phyloP scores from a whole-genome alignment of 2,113 vertebrate genomes.

The Ceratotherium simum region DNA sequence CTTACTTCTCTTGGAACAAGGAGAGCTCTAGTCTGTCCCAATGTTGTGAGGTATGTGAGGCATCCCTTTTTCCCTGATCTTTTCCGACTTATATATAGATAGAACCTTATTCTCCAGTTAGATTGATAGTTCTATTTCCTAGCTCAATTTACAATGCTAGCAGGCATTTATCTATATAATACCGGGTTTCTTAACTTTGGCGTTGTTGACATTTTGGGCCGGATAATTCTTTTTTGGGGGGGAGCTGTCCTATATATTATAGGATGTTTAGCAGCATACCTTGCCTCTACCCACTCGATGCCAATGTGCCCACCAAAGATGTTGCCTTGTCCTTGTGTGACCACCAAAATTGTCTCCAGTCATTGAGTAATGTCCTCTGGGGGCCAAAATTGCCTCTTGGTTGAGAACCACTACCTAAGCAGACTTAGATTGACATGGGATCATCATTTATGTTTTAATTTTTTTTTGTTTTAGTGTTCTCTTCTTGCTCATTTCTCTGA shows the following conservation, averaged over 20 bases:
- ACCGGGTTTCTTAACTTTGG: not conserved
- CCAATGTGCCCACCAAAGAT: not conserved
- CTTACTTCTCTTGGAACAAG: not conserved
- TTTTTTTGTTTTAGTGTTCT: not conserved
- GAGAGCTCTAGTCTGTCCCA: not conserved
- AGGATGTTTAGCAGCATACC: not conserved
- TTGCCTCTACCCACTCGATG: not conserved
- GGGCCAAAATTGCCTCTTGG: not conserved
- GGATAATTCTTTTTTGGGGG: not conserved
- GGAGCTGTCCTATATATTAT: not conserved
- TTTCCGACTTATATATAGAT: not conserved
- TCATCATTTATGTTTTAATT: not conserved
- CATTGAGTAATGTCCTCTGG: not conserved
- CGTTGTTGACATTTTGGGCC: not conserved
- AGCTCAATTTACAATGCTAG: not conserved
- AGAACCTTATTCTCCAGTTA: conserved; percentile 28
- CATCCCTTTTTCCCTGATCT: not conserved
- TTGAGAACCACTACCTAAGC: not conserved
- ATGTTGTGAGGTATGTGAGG: not conserved
- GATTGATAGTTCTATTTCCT: not conserved
- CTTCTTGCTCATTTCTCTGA: not conserved
- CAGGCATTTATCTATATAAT: not conserved
- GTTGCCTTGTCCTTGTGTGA: not conserved
- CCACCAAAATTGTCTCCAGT: not conserved
- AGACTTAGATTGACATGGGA: not conserved